Percentiles rank a stretch among this genome's conserved stretches.
Conservation (phyloP, 2,113 vertebrate species). For the Cyphomyrus plagiostoma region DNA sequence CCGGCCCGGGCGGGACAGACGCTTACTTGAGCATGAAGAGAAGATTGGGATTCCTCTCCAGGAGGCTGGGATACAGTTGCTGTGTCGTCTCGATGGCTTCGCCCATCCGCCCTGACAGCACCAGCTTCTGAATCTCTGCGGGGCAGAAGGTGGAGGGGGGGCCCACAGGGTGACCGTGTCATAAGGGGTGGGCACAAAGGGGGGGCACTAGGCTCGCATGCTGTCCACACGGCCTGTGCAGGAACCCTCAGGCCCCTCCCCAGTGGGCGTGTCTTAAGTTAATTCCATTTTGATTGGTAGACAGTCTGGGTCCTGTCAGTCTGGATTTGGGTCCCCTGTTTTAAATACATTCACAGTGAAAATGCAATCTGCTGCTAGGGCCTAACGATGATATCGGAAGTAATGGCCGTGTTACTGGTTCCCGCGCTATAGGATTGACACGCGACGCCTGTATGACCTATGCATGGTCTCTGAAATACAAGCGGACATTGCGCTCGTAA, state of each 20-base stretch:
- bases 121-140: conserved; percentile 98
- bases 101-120: conserved; percentile 97
- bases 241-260: neutral
- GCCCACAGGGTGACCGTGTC: neutral
- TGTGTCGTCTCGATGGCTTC: conserved; percentile 99
- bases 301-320: neutral
- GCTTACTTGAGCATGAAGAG: conserved; percentile 97
- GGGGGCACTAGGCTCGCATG: neutral
- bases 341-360: neutral
- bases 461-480: neutral
- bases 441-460: neutral
- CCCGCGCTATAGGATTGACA: neutral
- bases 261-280: neutral
- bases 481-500: neutral
- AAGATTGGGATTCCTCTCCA: conserved; percentile 97
- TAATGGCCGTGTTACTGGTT: neutral
- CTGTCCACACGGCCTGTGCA: neutral
- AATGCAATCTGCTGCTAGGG: neutral
- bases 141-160: conserved; percentile 44
- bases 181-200: neutral
- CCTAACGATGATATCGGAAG: neutral
- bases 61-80: conserved; percentile 93
- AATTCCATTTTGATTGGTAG: neutral
- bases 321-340: neutral
- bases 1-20: neutral